Conservation (phyloP, 2,113 vertebrate species). For the Ptyas mucosa region DNA sequence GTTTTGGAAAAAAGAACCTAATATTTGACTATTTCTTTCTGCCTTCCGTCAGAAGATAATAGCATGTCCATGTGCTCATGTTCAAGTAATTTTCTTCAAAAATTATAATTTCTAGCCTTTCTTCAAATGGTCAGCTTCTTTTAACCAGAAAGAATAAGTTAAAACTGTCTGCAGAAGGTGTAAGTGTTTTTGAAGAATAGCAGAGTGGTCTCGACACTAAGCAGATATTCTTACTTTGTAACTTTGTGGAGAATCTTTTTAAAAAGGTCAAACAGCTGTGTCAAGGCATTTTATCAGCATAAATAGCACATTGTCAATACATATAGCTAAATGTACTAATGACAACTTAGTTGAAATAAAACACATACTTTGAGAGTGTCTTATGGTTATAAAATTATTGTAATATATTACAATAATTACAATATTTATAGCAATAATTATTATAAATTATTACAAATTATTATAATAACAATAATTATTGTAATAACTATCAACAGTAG, state of each 20-base stretch:
- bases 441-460: neutral
- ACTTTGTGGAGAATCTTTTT: neutral
- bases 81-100: neutral
- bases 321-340: neutral
- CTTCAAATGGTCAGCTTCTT: neutral
- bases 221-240: neutral
- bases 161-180: neutral
- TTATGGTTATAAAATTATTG: neutral
- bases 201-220: neutral
- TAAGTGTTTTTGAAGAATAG: neutral
- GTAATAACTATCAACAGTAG: neutral
- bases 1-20: neutral
- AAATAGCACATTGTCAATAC: neutral
- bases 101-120: neutral
- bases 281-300: constrained; percentile 1
- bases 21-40: neutral
- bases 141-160: neutral
- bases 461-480: neutral
- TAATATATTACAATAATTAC: neutral
- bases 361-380: neutral
- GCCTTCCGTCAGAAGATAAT: neutral
- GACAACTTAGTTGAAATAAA: constrained; percentile 10
- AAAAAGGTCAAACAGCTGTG: neutral
- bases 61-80: neutral
- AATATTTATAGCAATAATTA: neutral